phyloP scores from a whole-genome alignment of 1,140 invertebrate genomes.

The Venustaconcha ellipsiformis region DNA sequence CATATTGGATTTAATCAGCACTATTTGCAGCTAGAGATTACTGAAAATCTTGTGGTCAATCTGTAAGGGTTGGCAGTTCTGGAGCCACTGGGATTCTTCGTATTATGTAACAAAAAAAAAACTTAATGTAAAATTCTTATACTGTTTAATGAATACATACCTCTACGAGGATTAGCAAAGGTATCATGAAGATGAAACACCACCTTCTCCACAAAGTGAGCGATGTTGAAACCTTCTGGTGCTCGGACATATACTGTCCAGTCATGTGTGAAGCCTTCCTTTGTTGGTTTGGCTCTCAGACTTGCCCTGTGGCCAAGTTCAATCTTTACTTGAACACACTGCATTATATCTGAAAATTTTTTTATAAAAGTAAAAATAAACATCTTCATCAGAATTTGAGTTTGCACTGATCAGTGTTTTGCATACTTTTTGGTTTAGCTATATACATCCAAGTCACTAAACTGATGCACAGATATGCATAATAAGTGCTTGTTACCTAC shows the following conservation, averaged over 20 bases:
- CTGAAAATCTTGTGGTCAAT: no score
- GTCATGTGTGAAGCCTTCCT: conserved; percentile 94
- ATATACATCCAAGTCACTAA: no score
- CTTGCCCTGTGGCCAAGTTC: conserved; percentile 92
- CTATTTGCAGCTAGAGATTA: no score
- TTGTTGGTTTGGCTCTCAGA: conserved; percentile 81
- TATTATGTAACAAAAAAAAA: neutral
- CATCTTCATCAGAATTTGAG: no score
- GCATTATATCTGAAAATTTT: conserved; percentile 3
- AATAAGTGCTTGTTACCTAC: no score
- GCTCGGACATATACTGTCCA: conserved; percentile 97
- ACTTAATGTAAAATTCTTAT: neutral
- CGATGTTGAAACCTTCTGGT: conserved; percentile 82
- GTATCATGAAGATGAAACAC: conserved; percentile 93
- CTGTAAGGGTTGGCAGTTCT: no score
- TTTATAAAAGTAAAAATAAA: neutral
- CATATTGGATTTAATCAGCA: no score
- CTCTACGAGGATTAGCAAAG: conserved; percentile 88
- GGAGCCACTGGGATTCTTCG: neutral
- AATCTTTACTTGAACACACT: conserved; percentile 81
- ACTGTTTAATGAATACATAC: conserved; percentile 40
- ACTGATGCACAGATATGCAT: no score
- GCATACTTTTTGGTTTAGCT: no score
- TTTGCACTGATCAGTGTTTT: no score
- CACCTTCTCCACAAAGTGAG: conserved; percentile 94